A percentile compares a stretch with the other conserved stretches of the same genome.
These are phyloP conservation scores for Cardinalis cardinalis DNA, from an alignment of 2,113 vertebrate species.

Conservation along the genomic window DNA sequence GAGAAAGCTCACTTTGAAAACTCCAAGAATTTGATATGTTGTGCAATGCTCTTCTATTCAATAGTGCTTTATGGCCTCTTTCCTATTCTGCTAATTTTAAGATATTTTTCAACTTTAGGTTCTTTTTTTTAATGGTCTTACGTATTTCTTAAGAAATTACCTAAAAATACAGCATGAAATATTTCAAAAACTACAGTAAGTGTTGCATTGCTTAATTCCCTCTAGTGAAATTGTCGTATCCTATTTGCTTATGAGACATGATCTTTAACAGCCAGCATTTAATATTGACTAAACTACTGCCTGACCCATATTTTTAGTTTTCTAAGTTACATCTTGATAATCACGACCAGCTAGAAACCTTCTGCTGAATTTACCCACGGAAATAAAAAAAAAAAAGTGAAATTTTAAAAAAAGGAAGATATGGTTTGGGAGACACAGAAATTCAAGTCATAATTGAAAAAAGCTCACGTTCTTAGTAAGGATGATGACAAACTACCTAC, in stretches of 20 bases:
- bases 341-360: not conserved
- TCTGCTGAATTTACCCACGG: not conserved
- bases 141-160: not conserved
- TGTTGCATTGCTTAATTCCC: not conserved
- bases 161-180: not conserved
- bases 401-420: not conserved
- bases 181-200: not conserved
- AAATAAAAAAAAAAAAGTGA: not conserved
- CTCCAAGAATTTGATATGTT: not conserved
- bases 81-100: not conserved
- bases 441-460: not conserved
- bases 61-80: not conserved
- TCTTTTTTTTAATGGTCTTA: not conserved
- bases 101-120: not conserved
- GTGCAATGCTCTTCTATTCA: not conserved
- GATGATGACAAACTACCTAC: not conserved
- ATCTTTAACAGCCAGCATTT: not conserved
- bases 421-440: not conserved
- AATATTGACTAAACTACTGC: not conserved
- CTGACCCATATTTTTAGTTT: not conserved
- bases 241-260: not conserved
- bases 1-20: not conserved
- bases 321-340: not conserved
- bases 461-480: not conserved
- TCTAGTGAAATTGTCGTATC: not conserved